These are phyloP conservation scores for Petrolisthes manimaculis DNA, from an alignment of 2,888 invertebrate genomes.

Conservation along the genomic window DNA sequence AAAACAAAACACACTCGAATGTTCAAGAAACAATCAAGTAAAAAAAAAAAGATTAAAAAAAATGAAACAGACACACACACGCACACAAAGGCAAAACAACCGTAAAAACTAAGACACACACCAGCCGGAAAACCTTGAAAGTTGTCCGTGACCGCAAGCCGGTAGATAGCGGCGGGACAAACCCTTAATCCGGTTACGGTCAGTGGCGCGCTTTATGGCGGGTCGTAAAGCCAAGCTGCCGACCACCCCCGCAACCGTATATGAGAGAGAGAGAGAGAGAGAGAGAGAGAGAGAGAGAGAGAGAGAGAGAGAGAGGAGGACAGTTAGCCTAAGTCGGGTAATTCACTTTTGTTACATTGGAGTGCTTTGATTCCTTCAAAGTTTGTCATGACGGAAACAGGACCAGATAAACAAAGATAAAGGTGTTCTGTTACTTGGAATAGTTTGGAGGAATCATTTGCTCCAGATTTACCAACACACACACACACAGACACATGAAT, in stretches of 20 bases:
- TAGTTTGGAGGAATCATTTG: too few species aligned
- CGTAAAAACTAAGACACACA: too few species aligned
- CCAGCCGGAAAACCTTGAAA: too few species aligned
- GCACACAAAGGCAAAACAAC: neutral
- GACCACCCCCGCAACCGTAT: neutral
- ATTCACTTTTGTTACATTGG: neutral
- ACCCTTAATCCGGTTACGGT: slow-evolving; percentile 45
- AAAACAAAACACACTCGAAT: neutral
- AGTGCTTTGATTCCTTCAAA: neutral
- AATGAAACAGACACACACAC: neutral
- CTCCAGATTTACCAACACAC: too few species aligned
- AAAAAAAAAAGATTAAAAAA: slow-evolving; percentile 4
- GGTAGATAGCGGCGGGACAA: slow-evolving; percentile 16
- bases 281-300: neutral
- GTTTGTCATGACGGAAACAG: too few species aligned
- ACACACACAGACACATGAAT: too few species aligned
- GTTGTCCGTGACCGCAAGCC: too few species aligned
- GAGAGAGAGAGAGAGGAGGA: neutral
- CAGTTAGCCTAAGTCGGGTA: neutral
- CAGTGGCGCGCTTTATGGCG: slow-evolving; percentile 34
- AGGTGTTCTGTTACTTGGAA: too few species aligned
- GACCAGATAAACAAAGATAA: too few species aligned
- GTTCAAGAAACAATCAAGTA: neutral
- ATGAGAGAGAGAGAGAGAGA: slow-evolving; percentile 30
- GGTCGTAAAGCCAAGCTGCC: slow-evolving; percentile 27